phyloP scores from a whole-genome alignment of 2,888 invertebrate genomes.

The Callimorpha dominula region DNA sequence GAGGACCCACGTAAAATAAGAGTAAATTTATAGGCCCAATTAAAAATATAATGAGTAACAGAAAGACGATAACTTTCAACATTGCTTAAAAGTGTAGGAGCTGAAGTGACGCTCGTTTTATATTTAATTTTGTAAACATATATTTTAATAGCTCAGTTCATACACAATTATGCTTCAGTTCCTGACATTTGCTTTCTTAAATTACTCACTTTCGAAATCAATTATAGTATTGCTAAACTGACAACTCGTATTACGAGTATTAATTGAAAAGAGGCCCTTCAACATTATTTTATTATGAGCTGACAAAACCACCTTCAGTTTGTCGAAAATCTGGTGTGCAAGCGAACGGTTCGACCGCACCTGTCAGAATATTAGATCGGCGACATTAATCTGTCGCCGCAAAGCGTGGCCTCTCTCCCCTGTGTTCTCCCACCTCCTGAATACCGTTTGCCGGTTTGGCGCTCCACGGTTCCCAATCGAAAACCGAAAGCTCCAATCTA shows the following conservation, averaged over 20 bases:
- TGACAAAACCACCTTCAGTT: conserved; percentile 37
- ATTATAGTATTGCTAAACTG: neutral
- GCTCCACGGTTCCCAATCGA: conserved; percentile 67
- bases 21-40: neutral
- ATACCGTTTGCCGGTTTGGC: conserved; percentile 15
- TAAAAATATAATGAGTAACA: neutral
- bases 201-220: neutral
- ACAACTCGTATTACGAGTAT: neutral
- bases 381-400: conserved; percentile 76
- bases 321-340: conserved; percentile 24
- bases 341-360: conserved; percentile 60
- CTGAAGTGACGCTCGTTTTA: neutral
- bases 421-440: conserved; percentile 11
- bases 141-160: neutral
- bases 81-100: neutral
- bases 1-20: neutral
- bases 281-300: neutral
- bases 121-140: neutral
- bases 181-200: neutral
- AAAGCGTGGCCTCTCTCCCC: conserved; percentile 31
- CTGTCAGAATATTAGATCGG: conserved; percentile 82
- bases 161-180: neutral
- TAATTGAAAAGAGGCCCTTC: neutral
- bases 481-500: conserved; percentile 77
- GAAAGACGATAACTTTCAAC: neutral